Evolutionary conservation across 1,140 invertebrate species (phyloP).

Genomic region (Ptiloglossa arizonensis): DNA sequence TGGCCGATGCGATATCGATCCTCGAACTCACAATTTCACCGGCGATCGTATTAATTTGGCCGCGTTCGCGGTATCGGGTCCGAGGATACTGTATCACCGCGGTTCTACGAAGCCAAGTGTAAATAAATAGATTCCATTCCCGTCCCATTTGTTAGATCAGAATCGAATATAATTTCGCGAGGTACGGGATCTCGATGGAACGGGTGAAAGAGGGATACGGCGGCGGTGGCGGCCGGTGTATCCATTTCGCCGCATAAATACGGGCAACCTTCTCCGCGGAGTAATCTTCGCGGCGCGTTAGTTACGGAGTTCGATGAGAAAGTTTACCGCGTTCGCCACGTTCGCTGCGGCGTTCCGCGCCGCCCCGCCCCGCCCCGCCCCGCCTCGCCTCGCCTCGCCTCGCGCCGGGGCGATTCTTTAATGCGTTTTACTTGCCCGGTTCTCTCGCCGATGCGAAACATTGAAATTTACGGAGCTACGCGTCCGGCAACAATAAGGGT

Average conservation of each 20-base stretch:
- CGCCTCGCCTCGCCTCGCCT: too few species aligned
- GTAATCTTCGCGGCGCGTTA: conserved; percentile 44
- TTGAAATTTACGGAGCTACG: conserved; percentile 38
- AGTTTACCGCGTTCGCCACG: conserved; percentile 12
- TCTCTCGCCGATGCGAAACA: not conserved
- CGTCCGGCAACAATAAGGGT: conserved; percentile 2
- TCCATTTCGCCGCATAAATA: conserved; percentile 48
- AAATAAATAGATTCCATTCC: conserved; percentile 78
- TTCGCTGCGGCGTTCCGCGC: too few species aligned
- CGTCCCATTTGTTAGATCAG: conserved; percentile 80
- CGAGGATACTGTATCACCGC: conserved; percentile 53
- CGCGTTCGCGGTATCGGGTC: not conserved
- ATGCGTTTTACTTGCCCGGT: conserved; percentile 37
- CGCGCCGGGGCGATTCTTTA: conserved; percentile 27
- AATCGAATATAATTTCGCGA: conserved; percentile 80
- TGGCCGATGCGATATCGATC: too few species aligned
- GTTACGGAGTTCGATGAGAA: conserved; percentile 49
- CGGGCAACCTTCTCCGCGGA: conserved; percentile 16
- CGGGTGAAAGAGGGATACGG: not conserved
- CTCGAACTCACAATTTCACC: too few species aligned
- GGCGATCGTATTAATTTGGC: too few species aligned
- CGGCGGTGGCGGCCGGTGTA: too few species aligned
- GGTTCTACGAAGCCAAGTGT: conserved; percentile 67
- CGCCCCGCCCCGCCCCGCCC: too few species aligned
- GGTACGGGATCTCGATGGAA: conserved; percentile 41